Base-by-base conservation (phyloP, 2,797 vertebrate genomes). In the Trachops cirrhosus region DNA sequence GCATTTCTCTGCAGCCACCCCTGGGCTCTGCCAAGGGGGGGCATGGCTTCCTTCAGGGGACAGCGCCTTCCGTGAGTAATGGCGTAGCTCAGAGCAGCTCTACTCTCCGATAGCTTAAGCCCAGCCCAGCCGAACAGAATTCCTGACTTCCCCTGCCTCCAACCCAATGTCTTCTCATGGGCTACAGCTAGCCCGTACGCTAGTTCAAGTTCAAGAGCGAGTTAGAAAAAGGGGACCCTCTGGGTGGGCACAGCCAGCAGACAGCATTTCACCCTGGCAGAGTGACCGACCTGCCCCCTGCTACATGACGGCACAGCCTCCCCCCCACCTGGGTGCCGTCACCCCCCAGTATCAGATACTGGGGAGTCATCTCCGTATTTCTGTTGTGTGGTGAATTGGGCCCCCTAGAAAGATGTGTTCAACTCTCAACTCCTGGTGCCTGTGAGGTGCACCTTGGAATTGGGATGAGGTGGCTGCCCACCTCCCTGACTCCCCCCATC, bases 401-500 rank as follows among this genome's bases (percentile, higher is more conserved):
- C 22, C 48, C 34, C 34, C 34, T 26, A 2, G 5, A 54, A 34
- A 34, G 48, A 70, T 6, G 32, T 37, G 2, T 21, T 54, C 74
- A 41, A 46, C 32, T 46, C 64, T 52, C 14, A 29, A 34, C 48
- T 71, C 32, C 10, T 0, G 1, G 39, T 29, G 12, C 50, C 50
- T 6, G 22, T 21, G 64, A 80, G 14, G 9, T 18, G 29, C 50
- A 34, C 15, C 50, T 29, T 37, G 50, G 88, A 80, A 34, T 46
- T 0, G 2, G 73, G 77, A 2, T 4, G 9, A 9, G 48, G 6
- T 6, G 75, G 67, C 67, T 5, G 4, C 32, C 12, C 18, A 1
- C 82, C 54, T 9, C 32, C 22, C 11, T 1, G n/a, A 2, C 52
- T 19, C 5, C 37, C 16, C 18, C 41, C 18, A 0, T 34, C 26